These are phyloP conservation scores for Bos indicus DNA, from an alignment of 2,113 vertebrate species.

Conservation along the genomic window DNA sequence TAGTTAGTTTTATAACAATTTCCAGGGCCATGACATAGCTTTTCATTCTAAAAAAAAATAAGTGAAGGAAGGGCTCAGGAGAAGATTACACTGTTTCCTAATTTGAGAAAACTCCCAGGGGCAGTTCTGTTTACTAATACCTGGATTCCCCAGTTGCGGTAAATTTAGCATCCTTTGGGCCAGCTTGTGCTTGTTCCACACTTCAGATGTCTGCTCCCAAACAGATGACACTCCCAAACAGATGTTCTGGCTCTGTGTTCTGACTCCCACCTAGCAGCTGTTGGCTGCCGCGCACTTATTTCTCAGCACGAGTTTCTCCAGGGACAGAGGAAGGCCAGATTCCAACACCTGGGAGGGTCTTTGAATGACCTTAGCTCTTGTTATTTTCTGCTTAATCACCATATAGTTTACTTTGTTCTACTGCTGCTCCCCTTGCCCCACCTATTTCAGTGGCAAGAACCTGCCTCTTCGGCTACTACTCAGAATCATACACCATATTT, in stretches of 20 bases:
- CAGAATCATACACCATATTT: neutral
- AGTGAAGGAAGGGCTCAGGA: neutral
- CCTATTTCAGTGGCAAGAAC: neutral
- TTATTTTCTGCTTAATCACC: constrained; percentile 5
- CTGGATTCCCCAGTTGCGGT: neutral
- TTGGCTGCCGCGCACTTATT: neutral
- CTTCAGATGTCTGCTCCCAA: neutral
- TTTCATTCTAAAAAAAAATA: constrained; percentile 14
- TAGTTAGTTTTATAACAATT: neutral
- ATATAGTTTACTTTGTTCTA: neutral
- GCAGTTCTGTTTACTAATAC: constrained; percentile 37
- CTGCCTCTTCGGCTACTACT: neutral
- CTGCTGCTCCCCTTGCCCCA: neutral
- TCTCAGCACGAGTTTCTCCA: neutral
- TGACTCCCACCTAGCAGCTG: neutral
- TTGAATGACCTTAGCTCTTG: neutral
- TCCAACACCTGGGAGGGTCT: neutral
- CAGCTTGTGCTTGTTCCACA: neutral
- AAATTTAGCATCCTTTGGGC: neutral
- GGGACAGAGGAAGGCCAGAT: neutral
- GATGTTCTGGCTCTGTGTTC: neutral
- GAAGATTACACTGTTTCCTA: neutral
- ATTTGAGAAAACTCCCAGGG: neutral
- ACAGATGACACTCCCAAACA: neutral
- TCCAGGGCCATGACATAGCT: neutral